phyloP scores from a whole-genome alignment of 2,888 invertebrate genomes.

The Hypena proboscidalis region DNA sequence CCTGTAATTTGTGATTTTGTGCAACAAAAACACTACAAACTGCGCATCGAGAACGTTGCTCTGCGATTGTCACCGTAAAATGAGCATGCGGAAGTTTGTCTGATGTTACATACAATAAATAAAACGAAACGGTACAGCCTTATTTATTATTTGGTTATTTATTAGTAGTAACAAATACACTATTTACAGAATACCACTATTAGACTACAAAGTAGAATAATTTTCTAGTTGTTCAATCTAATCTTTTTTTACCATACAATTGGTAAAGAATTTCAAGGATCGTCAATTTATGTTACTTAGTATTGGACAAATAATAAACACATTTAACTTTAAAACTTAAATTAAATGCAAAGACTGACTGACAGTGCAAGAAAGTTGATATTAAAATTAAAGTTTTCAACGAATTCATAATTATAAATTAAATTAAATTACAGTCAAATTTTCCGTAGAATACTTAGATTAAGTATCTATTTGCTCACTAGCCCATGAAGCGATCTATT shows the following conservation, averaged over 20 bases:
- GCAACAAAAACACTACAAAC: too few species aligned
- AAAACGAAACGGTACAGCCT: conserved; percentile 51
- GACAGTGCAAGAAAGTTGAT: conserved; percentile 9
- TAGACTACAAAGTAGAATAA: conserved; percentile 57
- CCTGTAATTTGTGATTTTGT: too few species aligned
- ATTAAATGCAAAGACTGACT: conserved; percentile 34
- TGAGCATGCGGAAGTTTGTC: too few species aligned
- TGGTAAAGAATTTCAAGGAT: conserved; percentile 30
- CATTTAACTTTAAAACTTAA: conserved; percentile 13
- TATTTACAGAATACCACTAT: conserved; percentile 77
- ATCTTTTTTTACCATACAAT: conserved; percentile 35
- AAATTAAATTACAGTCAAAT: conserved; percentile 36
- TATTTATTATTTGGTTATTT: conserved; percentile 78
- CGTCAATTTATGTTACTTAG: conserved; percentile 28
- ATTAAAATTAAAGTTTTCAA: conserved; percentile 24
- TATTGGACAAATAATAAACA: conserved; percentile 34
- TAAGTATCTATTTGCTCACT: conserved; percentile 40
- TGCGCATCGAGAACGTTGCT: too few species aligned
- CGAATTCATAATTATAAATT: conserved; percentile 23
- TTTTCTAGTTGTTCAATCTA: conserved; percentile 44
- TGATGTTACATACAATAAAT: conserved; percentile 24
- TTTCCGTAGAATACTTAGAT: conserved; percentile 22
- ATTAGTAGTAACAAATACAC: conserved; percentile 64
- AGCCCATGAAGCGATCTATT: conserved; percentile 31
- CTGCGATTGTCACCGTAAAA: too few species aligned